Base-by-base conservation (phyloP, 2,797 vertebrate genomes). In the Bucorvus abyssinicus region DNA sequence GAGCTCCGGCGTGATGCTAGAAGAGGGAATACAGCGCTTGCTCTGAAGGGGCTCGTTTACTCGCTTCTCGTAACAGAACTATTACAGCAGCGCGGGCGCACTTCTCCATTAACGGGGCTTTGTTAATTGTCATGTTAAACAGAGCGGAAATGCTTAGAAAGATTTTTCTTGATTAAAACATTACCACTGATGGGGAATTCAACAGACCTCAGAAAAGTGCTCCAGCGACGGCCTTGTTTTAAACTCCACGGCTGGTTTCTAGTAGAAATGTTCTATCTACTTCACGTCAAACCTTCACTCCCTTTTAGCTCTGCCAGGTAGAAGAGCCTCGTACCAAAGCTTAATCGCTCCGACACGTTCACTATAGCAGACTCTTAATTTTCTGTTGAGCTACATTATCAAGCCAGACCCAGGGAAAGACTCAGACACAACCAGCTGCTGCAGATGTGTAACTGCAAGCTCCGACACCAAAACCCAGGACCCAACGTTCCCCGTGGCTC, bases 151-250 rank as follows among this genome's bases (percentile, higher is more conserved):
- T 5, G 12, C 42, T 60, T 36, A 70, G 90, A 60, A 82, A 84
- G 71, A 64, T 63, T 79, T 77, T 70, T 79, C 86, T 87, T 95
- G 81, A 95, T 95, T 95, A 89, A 95, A 95, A 87, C 9, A 29
- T 84, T 93, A 32, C 10, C 71, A 44, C 26, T 80, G 84, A 89
- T 52, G 40, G 49, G 68, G 32, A 89, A 80, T 55, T 89, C 78
- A 92, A n/a, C 75, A 75, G 71, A 92, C 29, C 75, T 73, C 84
- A 82, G 75, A 56, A 81, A 87, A 93, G 49, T 17, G 11, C 32
- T 60, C 29, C 89, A 89, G 89, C 6, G 3, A 60, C 1, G 56
- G 78, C 70, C 56, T 59, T 79, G 47, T 15, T 69, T 73, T 63
- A 57, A 93, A 90, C 65, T 49, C 73, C 55, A 18, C 23, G 38